These are phyloP conservation scores for Endomychus coccineus DNA, from an alignment of 2,888 invertebrate species.

Conservation along the genomic window DNA sequence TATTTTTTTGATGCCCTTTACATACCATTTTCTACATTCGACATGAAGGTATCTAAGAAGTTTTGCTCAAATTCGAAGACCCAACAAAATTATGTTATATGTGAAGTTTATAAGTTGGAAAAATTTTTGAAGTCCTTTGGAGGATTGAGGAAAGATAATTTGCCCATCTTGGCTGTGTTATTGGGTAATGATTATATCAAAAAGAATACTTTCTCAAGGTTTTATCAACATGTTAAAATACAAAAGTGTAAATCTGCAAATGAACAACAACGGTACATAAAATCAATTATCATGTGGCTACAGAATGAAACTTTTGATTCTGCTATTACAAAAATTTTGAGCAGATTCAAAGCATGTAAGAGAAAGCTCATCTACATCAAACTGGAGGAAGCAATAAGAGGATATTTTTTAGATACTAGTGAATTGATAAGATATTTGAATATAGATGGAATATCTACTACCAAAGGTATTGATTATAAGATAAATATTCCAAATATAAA, in stretches of 20 bases:
- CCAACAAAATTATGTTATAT: conserved; percentile 48
- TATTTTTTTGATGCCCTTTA: conserved; percentile 79
- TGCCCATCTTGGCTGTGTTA: conserved; percentile 75
- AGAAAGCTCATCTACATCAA: conserved; percentile 49
- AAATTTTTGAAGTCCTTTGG: conserved; percentile 60
- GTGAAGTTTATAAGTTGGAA: conserved; percentile 66
- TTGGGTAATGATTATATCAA: conserved; percentile 87
- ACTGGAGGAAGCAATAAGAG: conserved; percentile 56
- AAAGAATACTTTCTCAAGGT: conserved; percentile 57
- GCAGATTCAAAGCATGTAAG: conserved; percentile 51
- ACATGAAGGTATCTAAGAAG: conserved; percentile 40
- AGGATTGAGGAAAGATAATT: conserved; percentile 50
- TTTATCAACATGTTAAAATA: conserved; percentile 59
- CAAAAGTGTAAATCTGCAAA: conserved; percentile 49
- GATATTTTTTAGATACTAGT: conserved; percentile 55
- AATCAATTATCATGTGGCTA: conserved; percentile 68
- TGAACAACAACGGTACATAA: conserved; percentile 62
- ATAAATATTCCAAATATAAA: conserved; percentile 9
- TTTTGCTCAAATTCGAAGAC: conserved; percentile 17
- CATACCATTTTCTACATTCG: conserved; percentile 67
- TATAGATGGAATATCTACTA: conserved; percentile 2
- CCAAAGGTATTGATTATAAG: conserved; percentile 1
- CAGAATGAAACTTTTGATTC: conserved; percentile 61
- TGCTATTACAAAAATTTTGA: conserved; percentile 60
- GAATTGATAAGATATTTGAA: conserved; percentile 53